Conservation (phyloP, 1,140 invertebrate genomes). For the Leptinotarsa defecta region DNA sequence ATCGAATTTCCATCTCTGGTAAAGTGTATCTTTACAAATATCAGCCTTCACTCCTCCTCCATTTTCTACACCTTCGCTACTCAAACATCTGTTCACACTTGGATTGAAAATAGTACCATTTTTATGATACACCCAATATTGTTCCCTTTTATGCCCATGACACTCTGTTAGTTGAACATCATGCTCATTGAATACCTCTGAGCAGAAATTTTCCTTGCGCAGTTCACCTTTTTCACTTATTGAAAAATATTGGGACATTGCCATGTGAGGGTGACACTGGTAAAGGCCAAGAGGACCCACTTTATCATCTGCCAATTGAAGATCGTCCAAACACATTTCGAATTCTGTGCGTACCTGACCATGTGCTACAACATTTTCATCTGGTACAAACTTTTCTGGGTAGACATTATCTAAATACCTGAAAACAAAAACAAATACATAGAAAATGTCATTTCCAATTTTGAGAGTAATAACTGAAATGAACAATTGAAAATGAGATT, state of each 20-base stretch:
- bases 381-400: conserved; percentile 85
- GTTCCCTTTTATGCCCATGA: conserved; percentile 60
- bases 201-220: conserved; percentile 77
- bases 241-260: conserved; percentile 73
- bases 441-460: neutral
- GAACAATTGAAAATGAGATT: too few species aligned
- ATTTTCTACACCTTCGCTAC: conserved; percentile 50
- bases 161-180: conserved; percentile 63
- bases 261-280: conserved; percentile 72
- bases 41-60: conserved; percentile 51
- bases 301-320: conserved; percentile 74
- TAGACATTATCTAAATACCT: conserved; percentile 75
- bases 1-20: conserved; percentile 53
- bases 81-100: conserved; percentile 49
- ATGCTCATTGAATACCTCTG: conserved; percentile 53
- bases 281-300: conserved; percentile 75
- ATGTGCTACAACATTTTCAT: conserved; percentile 77
- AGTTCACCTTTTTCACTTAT: conserved; percentile 73
- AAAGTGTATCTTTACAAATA: conserved; percentile 44
- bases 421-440: conserved; percentile 7
- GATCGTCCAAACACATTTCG: conserved; percentile 77
- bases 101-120: conserved; percentile 52
- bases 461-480: too few species aligned
- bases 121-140: conserved; percentile 62
- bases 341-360: conserved; percentile 62